Evolutionary conservation across 2,113 vertebrate species (phyloP).

Genomic region (Eupsittula cactorum): DNA sequence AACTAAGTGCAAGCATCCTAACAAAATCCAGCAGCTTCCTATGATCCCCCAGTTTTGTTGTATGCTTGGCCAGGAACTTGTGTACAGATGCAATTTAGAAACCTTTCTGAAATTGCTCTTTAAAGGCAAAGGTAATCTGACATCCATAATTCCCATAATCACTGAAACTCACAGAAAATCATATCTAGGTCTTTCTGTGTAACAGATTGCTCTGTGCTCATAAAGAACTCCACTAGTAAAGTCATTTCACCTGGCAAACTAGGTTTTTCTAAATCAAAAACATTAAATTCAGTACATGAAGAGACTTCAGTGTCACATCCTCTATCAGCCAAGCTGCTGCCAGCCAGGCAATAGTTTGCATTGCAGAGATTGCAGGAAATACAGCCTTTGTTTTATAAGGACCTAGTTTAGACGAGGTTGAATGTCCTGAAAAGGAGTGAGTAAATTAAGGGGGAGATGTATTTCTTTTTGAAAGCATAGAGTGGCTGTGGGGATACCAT

Average conservation of each 20-base stretch:
- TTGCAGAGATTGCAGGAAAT: neutral
- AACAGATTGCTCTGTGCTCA: neutral
- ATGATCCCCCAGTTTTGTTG: neutral
- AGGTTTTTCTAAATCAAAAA: constrained; percentile 10
- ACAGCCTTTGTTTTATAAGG: neutral
- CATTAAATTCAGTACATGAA: neutral
- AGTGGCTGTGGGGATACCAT: neutral
- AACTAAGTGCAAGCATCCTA: neutral
- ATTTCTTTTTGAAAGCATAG: neutral
- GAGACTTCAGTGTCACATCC: neutral
- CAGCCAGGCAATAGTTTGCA: neutral
- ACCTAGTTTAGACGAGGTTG: neutral
- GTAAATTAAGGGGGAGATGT: neutral
- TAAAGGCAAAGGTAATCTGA: constrained; percentile 6
- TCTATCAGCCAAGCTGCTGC: neutral
- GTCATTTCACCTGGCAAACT: constrained; percentile 20
- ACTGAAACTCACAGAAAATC: neutral
- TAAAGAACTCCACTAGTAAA: neutral
- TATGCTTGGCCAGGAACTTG: constrained; percentile 15
- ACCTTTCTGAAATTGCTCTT: neutral
- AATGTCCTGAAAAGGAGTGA: neutral
- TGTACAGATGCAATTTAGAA: constrained; percentile 4
- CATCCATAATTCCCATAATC: constrained; percentile 35
- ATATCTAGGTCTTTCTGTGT: neutral
- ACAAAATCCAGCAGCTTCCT: neutral